phyloP scores from a whole-genome alignment of 2,797 vertebrate genomes.

The Furcifer pardalis region DNA sequence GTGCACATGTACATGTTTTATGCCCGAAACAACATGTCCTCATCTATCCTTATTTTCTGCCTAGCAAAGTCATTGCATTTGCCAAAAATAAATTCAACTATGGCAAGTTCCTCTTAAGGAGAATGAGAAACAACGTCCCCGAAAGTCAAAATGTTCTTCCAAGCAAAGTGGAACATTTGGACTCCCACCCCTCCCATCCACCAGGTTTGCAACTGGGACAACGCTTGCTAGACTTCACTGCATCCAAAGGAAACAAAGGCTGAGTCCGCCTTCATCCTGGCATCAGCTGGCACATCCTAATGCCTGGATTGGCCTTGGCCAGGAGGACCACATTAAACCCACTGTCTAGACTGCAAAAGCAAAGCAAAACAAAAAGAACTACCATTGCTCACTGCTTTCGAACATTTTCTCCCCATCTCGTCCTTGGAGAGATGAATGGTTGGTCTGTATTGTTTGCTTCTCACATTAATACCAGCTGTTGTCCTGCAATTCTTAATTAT shows the following conservation, averaged over 20 bases:
- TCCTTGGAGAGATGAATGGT: neutral
- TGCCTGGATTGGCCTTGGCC: neutral
- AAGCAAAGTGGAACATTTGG: neutral
- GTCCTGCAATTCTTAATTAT: neutral
- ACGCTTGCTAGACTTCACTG: neutral
- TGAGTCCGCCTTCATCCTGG: neutral
- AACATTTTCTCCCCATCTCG: neutral
- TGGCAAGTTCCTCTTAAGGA: neutral
- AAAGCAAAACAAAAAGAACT: neutral
- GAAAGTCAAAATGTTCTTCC: neutral
- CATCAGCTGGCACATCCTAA: neutral
- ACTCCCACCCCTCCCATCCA: neutral
- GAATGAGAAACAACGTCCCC: neutral
- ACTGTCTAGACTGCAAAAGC: slow-evolving; percentile 7
- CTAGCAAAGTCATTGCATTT: too few species aligned
- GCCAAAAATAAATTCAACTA: too few species aligned
- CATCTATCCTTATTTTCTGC: too few species aligned
- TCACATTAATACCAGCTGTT: neutral
- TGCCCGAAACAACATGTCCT: too few species aligned
- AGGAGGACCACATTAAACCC: neutral
- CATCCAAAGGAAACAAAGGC: neutral
- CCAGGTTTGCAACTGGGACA: neutral
- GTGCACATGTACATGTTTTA: too few species aligned
- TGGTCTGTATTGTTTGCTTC: neutral
- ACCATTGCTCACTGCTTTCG: neutral